phyloP scores from a whole-genome alignment of 2,888 invertebrate genomes.

The Pammene fasciana region DNA sequence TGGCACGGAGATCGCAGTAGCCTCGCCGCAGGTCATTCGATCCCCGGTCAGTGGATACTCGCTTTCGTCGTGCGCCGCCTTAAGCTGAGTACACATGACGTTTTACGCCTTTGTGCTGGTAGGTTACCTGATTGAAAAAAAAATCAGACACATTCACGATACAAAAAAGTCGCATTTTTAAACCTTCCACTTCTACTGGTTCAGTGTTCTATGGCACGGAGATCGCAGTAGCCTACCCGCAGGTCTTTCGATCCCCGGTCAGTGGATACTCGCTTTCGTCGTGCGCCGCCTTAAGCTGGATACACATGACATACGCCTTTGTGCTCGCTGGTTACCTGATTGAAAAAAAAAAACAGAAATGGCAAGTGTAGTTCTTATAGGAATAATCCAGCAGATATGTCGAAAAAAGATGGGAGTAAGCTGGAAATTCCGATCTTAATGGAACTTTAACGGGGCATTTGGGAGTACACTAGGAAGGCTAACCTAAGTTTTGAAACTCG shows the following conservation, averaged over 20 bases:
- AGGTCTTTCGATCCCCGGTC: conserved; percentile 36
- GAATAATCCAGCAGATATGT: too few relatives aligned
- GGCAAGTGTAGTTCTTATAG: too few relatives aligned
- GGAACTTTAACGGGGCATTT: too few relatives aligned
- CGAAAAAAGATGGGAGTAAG: too few relatives aligned
- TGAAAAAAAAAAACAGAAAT: too few relatives aligned
- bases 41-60: conserved; percentile 29
- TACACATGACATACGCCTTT: neutral
- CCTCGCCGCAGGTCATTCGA: conserved; percentile 38
- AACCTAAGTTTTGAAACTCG: too few relatives aligned
- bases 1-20: conserved; percentile 28
- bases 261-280: conserved; percentile 34
- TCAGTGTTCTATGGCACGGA: conserved; percentile 14
- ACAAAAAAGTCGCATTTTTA: neutral
- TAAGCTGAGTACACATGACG: neutral
- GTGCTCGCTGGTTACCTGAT: too few relatives aligned
- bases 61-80: conserved; percentile 21
- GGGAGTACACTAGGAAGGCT: too few relatives aligned
- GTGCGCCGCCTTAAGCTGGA: neutral
- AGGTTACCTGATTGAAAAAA: too few relatives aligned
- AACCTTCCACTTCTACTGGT: conserved; percentile 8
- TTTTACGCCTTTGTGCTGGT: neutral
- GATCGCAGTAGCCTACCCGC: conserved; percentile 34
- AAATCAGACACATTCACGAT: too few relatives aligned
- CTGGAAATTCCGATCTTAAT: too few relatives aligned